phyloP scores from a whole-genome alignment of 2,888 invertebrate species.

The Lacanobia wlatinum region DNA sequence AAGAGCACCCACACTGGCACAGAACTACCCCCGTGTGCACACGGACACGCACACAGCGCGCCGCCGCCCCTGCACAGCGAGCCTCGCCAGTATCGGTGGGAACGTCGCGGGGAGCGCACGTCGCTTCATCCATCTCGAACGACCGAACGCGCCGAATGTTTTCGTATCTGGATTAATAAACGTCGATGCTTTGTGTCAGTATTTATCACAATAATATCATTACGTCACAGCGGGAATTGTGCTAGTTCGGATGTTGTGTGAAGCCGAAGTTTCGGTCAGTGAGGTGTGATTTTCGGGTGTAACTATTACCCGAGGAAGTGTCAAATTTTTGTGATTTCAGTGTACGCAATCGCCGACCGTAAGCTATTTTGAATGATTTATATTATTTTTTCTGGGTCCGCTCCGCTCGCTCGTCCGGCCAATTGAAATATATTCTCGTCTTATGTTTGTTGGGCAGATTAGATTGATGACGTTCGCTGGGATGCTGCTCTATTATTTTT shows the following conservation, averaged over 20 bases:
- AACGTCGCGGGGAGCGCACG: slow-evolving; percentile 69
- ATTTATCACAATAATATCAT: slow-evolving; percentile 59
- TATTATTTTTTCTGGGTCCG: slow-evolving; percentile 64
- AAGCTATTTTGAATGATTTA: slow-evolving; percentile 72
- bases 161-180: slow-evolving; percentile 66
- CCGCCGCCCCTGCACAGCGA: slow-evolving; percentile 69
- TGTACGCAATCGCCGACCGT: slow-evolving; percentile 68
- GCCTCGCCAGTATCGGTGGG: slow-evolving; percentile 75
- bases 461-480: slow-evolving; percentile 62
- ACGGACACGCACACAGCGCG: slow-evolving; percentile 64
- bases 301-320: slow-evolving; percentile 67
- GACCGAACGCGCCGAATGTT: slow-evolving; percentile 69
- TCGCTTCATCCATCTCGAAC: slow-evolving; percentile 61
- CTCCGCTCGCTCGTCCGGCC: slow-evolving; percentile 57
- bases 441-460: slow-evolving; percentile 60
- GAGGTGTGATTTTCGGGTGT: slow-evolving; percentile 67
- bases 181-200: slow-evolving; percentile 65
- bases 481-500: slow-evolving; percentile 59
- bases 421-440: slow-evolving; percentile 62
- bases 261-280: slow-evolving; percentile 62
- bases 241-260: slow-evolving; percentile 59
- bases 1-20: slow-evolving; percentile 80
- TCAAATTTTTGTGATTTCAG: slow-evolving; percentile 68
- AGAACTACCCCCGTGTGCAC: slow-evolving; percentile 72
- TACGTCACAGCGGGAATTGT: slow-evolving; percentile 62